Evolutionary conservation across 2,888 invertebrate species (phyloP).

Genomic region (Dendrolimus pini): DNA sequence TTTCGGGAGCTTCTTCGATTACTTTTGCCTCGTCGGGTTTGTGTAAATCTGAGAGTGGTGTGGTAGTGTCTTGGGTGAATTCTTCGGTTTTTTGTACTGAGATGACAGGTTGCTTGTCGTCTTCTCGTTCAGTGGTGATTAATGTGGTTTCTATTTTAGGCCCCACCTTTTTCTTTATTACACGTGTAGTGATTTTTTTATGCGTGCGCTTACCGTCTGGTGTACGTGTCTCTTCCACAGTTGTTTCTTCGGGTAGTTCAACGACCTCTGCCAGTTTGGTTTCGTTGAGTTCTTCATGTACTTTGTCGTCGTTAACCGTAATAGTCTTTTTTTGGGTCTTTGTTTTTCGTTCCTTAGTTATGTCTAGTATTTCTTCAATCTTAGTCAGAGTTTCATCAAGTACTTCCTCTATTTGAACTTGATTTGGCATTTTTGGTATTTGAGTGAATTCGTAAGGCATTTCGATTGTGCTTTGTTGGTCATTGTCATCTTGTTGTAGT

Average conservation of each 20-base stretch:
- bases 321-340: constrained; percentile 16
- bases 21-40: constrained; percentile 23
- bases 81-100: constrained; percentile 44
- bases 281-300: constrained; percentile 4
- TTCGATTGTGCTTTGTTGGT: constrained; percentile 47
- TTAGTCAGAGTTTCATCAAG: constrained; percentile 23
- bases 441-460: constrained; percentile 45
- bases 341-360: constrained; percentile 14
- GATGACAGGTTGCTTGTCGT: constrained; percentile 52
- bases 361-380: not conserved
- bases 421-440: constrained; percentile 41
- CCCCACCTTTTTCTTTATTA: constrained; percentile 48
- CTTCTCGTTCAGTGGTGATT: constrained; percentile 48
- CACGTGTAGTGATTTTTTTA: constrained; percentile 25
- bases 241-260: constrained; percentile 24
- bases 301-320: constrained; percentile 8
- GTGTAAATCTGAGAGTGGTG: constrained; percentile 11
- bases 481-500: constrained; percentile 21
- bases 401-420: constrained; percentile 50
- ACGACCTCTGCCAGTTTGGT: constrained; percentile 22
- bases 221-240: constrained; percentile 22
- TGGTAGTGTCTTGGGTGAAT: constrained; percentile 23
- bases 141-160: constrained; percentile 32
- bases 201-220: constrained; percentile 25
- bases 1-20: constrained; percentile 15